Evolutionary conservation across 2,888 invertebrate species (phyloP).

Genomic region (Ennomos erosarius): DNA sequence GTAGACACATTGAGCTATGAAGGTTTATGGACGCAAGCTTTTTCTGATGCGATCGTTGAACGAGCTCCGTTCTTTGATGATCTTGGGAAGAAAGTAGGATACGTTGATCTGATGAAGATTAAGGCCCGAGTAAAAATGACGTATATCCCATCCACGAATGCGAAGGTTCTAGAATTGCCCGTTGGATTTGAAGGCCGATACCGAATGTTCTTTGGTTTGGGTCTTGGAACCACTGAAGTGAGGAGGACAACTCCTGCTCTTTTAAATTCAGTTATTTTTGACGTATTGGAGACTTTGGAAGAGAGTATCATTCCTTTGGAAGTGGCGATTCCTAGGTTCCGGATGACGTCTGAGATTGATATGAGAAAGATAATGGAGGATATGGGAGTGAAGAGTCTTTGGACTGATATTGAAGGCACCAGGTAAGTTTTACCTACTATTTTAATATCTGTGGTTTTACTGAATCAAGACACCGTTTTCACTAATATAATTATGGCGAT

Average conservation of each 20-base stretch:
- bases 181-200: constrained; percentile 49
- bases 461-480: too few relatives aligned
- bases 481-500: too few relatives aligned
- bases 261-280: constrained; percentile 40
- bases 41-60: constrained; percentile 38
- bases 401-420: constrained; percentile 43
- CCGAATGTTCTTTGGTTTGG: constrained; percentile 44
- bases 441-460: too few relatives aligned
- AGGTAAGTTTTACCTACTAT: constrained; percentile 48
- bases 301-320: constrained; percentile 49
- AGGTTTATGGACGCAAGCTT: constrained; percentile 47
- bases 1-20: constrained; percentile 29
- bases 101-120: constrained; percentile 48
- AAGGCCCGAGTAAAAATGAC: constrained; percentile 45
- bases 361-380: constrained; percentile 40
- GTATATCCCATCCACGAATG: constrained; percentile 41
- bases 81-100: constrained; percentile 40
- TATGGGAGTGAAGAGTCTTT: constrained; percentile 41
- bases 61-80: constrained; percentile 48
- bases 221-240: constrained; percentile 29
- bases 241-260: constrained; percentile 37
- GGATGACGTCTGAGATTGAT: constrained; percentile 45
- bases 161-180: constrained; percentile 50
- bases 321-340: constrained; percentile 49
- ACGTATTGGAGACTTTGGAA: constrained; percentile 43